Evolutionary conservation across 2,113 vertebrate species (phyloP), one percentile per base, ranked within the genome.

Genomic region (Cynopterus brachyotis): DNA sequence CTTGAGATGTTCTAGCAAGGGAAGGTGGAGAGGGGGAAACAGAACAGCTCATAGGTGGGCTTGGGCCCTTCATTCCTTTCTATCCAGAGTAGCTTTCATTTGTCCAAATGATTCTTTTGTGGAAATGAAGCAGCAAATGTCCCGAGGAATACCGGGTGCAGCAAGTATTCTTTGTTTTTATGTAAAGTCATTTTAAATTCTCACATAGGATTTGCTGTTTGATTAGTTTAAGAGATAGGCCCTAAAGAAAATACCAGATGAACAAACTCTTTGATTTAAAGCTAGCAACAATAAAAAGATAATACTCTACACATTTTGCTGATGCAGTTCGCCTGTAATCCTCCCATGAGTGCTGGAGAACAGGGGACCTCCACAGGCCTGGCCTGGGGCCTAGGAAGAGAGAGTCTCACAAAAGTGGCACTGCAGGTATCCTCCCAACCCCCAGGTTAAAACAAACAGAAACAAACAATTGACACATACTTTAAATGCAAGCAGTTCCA

Each of bases 211-310:
- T 72, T 26, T 78, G 28, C 53, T 55, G 17, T 59, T 89, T 78
- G 82, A 78, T 94, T 37, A 40, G 62, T 91, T 62, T 78, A 83
- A 30, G 76, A 66, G 24, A 42, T 40, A 75, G 64, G 60, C 59
- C 42, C n/a, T 7, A 32, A 79, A 67, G 87, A 80, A 79, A 79
- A 67, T 13, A 64, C 55, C 57, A 69, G 59, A 28, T 55, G 55
- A 78, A 42, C 40, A 75, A 28, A 22, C 45, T 55, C 55, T 81
- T 93, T 70, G 60, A 12, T 9, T 55, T 75, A 37, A 95, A 94
- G 50, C 59, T 40, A 59, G 60, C 3, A 37, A 59, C 37, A 20
- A 53, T 40, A 24, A 62, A 73, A 47, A 45, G 67, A 72, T 26
- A 59, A 16, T 32, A 40, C 32, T n/a, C 40, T 3, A 13, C 42